Evolutionary conservation across 2,797 vertebrate genomes (phyloP).

Genomic region (Picus viridis): DNA sequence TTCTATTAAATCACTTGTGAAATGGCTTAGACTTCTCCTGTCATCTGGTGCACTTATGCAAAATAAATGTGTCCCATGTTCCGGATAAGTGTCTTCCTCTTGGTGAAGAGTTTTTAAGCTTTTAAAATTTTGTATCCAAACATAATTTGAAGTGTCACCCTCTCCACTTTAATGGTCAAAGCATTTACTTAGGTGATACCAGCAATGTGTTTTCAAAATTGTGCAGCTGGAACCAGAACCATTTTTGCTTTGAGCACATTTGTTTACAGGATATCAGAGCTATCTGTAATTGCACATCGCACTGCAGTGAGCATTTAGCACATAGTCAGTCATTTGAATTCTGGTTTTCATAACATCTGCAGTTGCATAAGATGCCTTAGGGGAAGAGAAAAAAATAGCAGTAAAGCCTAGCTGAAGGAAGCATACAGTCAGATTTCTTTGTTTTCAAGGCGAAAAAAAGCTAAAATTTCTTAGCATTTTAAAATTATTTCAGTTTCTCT

Average conservation of each 20-base stretch:
- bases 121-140: conserved; percentile 53
- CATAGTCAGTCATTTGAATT: conserved; percentile 58
- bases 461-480: not conserved
- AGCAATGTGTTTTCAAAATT: conserved; percentile 57
- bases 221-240: conserved; percentile 49
- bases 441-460: not conserved
- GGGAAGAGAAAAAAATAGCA: not conserved
- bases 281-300: conserved; percentile 54
- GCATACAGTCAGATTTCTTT: not conserved
- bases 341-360: not conserved
- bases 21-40: conserved; percentile 51
- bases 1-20: conserved; percentile 55
- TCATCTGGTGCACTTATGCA: conserved; percentile 63
- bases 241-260: conserved; percentile 35
- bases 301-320: conserved; percentile 42
- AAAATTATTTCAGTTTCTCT: not conserved
- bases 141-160: conserved; percentile 44
- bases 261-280: conserved; percentile 58
- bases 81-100: conserved; percentile 60
- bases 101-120: conserved; percentile 38
- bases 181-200: conserved; percentile 63
- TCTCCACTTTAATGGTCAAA: conserved; percentile 59
- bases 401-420: not conserved
- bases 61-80: conserved; percentile 62
- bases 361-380: not conserved